Percentiles rank a stretch among this genome's conserved stretches.
phyloP scores from a whole-genome alignment of 92 coral and sea anemone genomes.

The Zoanthus sansibaricus region DNA sequence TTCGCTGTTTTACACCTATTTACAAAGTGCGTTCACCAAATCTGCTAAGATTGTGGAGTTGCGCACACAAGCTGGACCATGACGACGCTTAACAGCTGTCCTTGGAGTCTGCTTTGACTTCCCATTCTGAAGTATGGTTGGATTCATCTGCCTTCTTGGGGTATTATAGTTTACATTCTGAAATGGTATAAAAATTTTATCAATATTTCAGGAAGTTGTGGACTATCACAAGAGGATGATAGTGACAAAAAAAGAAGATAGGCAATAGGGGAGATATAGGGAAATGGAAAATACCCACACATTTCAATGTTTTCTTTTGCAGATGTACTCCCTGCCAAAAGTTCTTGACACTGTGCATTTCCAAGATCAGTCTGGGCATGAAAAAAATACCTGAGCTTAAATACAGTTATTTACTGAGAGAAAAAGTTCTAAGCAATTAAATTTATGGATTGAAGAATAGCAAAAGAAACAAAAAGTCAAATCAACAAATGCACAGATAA shows the following conservation, averaged over 20 bases:
- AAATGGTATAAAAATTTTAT: slow-evolving; percentile 37
- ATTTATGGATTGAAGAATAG: slow-evolving; percentile 10
- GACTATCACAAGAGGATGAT: slow-evolving; percentile 8
- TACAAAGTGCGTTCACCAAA: no score
- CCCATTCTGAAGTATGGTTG: slow-evolving; percentile 58
- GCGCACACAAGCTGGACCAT: no score
- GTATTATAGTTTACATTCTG: slow-evolving; percentile 49
- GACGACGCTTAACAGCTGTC: slow-evolving; percentile 54
- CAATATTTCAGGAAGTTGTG: slow-evolving; percentile 30
- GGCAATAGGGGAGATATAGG: slow-evolving; percentile 21
- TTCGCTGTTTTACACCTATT: no score
- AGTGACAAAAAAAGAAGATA: slow-evolving; percentile 20
- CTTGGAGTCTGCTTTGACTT: no score
- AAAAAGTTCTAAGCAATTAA: neutral
- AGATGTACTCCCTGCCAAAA: slow-evolving; percentile 49
- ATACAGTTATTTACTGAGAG: slow-evolving; percentile 25
- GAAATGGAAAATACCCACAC: slow-evolving; percentile 23
- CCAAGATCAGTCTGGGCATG: slow-evolving; percentile 52
- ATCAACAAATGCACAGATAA: slow-evolving; percentile 28
- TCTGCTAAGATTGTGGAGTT: no score
- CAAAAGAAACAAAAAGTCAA: slow-evolving; percentile 13
- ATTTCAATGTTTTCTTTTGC: slow-evolving; percentile 54
- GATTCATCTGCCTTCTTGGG: slow-evolving; percentile 53
- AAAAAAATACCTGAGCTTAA: slow-evolving; percentile 34
- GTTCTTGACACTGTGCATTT: slow-evolving; percentile 48